phyloP scores from a whole-genome alignment of 2,797 vertebrate genomes.

The Muraenolepis orangiensis region DNA sequence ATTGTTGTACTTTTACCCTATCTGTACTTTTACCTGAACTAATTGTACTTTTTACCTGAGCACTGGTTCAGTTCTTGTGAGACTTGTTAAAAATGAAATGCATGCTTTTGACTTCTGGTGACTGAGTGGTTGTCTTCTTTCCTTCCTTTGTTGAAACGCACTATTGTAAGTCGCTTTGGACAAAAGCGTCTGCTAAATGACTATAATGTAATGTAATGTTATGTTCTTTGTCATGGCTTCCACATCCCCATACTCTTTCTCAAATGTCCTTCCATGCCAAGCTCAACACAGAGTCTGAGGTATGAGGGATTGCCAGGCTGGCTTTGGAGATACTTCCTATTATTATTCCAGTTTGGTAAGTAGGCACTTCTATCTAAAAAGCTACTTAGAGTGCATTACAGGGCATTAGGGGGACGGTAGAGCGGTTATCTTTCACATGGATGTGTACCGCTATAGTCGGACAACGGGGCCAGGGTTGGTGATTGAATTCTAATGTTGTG shows the following conservation, averaged over 20 bases:
- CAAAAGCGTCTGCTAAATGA: no score
- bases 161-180: no score
- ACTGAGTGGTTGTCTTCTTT: no score
- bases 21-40: no score
- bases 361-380: not conserved
- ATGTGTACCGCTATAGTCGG: not conserved
- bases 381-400: not conserved
- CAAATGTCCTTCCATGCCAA: not conserved
- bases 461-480: not conserved
- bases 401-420: not conserved
- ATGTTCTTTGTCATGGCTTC: not conserved
- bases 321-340: not conserved
- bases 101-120: no score
- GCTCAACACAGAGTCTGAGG: not conserved
- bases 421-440: not conserved
- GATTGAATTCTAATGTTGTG: not conserved
- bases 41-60: no score
- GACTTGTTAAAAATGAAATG: no score
- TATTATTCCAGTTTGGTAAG: not conserved
- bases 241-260: not conserved
- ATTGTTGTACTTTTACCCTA: no score
- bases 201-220: no score
- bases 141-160: no score
- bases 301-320: not conserved
- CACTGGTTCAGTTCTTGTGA: no score